Conservation (phyloP, 2,113 vertebrate genomes). For the Gavialis gangeticus region DNA sequence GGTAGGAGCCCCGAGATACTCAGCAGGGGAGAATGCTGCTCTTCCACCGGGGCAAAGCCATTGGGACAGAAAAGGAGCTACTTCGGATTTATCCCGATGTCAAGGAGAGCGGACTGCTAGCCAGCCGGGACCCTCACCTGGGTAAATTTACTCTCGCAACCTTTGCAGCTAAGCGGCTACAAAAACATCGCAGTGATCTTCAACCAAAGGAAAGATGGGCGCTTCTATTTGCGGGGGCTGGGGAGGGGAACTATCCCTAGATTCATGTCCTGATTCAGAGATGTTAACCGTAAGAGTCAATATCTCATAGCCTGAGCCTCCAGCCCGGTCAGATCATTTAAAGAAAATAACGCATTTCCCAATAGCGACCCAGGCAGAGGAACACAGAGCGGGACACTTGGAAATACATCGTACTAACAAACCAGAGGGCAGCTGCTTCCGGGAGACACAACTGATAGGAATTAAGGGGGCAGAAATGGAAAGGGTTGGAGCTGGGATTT, state of each 20-base stretch:
- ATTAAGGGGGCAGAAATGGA: neutral
- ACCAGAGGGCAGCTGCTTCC: neutral
- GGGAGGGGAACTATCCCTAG: neutral
- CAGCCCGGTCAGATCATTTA: neutral
- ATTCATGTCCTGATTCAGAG: neutral
- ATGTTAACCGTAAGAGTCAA: neutral
- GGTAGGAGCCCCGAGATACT: neutral
- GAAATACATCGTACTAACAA: neutral
- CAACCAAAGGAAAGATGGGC: neutral
- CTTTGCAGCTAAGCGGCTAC: neutral
- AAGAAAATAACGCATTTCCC: neutral
- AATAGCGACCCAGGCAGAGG: neutral
- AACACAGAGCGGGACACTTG: neutral
- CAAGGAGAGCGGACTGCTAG: neutral
- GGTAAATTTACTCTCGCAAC: neutral
- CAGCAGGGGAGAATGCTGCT: rapidly evolving
- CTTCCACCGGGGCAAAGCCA: neutral
- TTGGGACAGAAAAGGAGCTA: neutral
- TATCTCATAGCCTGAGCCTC: neutral
- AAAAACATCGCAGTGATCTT: neutral
- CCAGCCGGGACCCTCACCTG: conserved; percentile 9
- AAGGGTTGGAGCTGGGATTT: neutral
- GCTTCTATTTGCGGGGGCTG: neutral
- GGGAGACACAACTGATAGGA: neutral
- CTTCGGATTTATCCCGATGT: neutral